Evolutionary conservation across 1,140 invertebrate genomes (phyloP).

Genomic region (Drosophila lini): DNA sequence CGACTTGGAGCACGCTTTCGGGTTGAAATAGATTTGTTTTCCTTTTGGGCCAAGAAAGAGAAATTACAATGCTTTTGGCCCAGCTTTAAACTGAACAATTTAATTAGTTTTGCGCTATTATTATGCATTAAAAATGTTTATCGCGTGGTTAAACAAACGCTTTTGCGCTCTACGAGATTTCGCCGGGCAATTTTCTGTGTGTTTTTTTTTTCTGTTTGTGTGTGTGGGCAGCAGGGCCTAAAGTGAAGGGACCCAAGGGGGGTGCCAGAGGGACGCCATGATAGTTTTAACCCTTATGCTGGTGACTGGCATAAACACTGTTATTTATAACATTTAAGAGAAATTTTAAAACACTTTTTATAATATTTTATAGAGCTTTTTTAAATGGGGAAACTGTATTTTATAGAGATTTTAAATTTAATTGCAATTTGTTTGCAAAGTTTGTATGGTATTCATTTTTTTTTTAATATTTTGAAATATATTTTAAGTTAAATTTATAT

Average conservation of each 20-base stretch:
- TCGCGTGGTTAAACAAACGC: conserved; percentile 61
- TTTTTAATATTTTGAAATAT: no score
- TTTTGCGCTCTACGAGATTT: conserved; percentile 50
- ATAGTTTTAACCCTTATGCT: conserved; percentile 15
- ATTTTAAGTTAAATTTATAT: no score
- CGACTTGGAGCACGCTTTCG: conserved; percentile 18
- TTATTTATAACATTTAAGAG: not conserved
- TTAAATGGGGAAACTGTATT: no score
- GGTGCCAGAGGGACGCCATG: conserved; percentile 1
- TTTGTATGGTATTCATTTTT: no score
- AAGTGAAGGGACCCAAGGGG: not conserved
- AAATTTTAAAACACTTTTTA: no score
- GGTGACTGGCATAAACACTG: not conserved
- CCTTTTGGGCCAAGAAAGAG: conserved; percentile 27
- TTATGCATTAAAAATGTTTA: conserved; percentile 67
- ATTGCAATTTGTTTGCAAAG: no score
- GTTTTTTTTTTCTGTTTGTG: not conserved
- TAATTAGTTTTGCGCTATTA: conserved; percentile 59
- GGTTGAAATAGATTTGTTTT: conserved; percentile 31
- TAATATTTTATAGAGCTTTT: no score
- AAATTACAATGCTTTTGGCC: conserved; percentile 6
- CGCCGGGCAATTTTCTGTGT: not conserved
- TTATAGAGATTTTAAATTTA: no score
- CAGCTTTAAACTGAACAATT: conserved; percentile 32
- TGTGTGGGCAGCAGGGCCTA: conserved; percentile 29